These are phyloP conservation scores for Silvanus unidentatus DNA, from an alignment of 2,888 invertebrate species.

Conservation along the genomic window DNA sequence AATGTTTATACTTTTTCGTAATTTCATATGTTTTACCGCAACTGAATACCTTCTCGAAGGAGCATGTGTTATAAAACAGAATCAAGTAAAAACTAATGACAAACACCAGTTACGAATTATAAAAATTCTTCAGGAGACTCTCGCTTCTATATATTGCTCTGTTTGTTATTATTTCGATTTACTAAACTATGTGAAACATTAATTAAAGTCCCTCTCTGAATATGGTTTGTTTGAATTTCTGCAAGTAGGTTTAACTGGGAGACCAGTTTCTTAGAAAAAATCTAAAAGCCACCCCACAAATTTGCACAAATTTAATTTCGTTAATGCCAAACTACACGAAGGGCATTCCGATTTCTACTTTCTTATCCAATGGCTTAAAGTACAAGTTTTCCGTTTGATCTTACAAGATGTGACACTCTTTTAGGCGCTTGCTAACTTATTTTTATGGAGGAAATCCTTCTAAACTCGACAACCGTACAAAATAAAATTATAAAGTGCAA, in stretches of 20 bases:
- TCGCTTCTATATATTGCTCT: too few species aligned
- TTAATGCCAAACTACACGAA: conserved; percentile 14
- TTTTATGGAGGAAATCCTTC: background rate
- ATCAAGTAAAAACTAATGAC: too few species aligned
- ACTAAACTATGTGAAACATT: conserved; percentile 13
- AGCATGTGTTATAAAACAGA: too few species aligned
- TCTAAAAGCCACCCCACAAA: background rate
- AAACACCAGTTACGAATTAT: too few species aligned
- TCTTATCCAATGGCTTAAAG: conserved; percentile 1
- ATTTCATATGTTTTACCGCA: too few species aligned
- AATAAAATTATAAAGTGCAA: conserved; percentile 30
- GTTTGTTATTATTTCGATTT: too few species aligned
- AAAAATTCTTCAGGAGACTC: too few species aligned
- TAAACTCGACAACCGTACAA: conserved; percentile 22
- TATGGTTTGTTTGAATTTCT: background rate
- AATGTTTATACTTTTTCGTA: too few species aligned
- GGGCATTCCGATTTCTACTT: conserved; percentile 20
- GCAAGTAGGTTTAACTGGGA: too few species aligned
- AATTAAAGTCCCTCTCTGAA: conserved; percentile 6
- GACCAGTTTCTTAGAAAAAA: too few species aligned
- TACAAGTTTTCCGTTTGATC: conserved; percentile 20
- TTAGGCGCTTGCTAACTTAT: conserved; percentile 2
- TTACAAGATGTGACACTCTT: conserved; percentile 19
- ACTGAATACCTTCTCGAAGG: too few species aligned
- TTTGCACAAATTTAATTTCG: conserved; percentile 18